Evolutionary conservation across 2,797 vertebrate genomes (phyloP), one percentile per base, ranked within the genome.

Genomic region (Lutjanus argentimaculatus): DNA sequence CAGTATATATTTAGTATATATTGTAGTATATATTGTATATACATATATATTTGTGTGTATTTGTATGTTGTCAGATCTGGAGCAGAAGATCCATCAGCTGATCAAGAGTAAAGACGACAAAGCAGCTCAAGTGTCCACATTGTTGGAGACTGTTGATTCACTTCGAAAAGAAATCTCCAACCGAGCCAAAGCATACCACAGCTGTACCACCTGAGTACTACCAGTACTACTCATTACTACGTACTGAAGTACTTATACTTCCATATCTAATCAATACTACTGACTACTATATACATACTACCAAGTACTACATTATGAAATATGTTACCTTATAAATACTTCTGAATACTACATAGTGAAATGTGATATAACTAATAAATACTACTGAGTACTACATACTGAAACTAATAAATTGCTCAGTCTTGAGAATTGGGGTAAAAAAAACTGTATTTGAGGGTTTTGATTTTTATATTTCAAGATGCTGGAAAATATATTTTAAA

Each of bases 51-150:
- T 2, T 76, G 11, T 42, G 4, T 62, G 7, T 25, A 30, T 45
- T 45, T 67, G 1, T 84, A 19, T 85, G 67, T 92, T 40, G 81
- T 75, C 96, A 98, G 97, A 95, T 73, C 88, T 98, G 92, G 97
- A 98, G 93, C 91, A 95, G 89, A 96, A 86, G 88, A 96, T 97
- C 82, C 85, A 93, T 79, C 80, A 94, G 48, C 87, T 96, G 74
- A 90, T 94, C 68, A 84, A 87, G 86, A 93, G 67, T 19, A 97
- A 95, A 86, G 89, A 95, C 74, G 85, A 95, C 6, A 97, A 96
- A 88, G 93, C 84, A 43, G 86, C 91, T 30, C 94, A 96, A 77
- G 89, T 98, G 49, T 93, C 89, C 45, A 57, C 74, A 61, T 77
- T 97, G 40, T 89, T 97, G 69, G 71, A 94, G 61, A 70, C 70